Base-by-base conservation (phyloP, 1,140 invertebrate genomes). In the Camponotus vicinus region DNA sequence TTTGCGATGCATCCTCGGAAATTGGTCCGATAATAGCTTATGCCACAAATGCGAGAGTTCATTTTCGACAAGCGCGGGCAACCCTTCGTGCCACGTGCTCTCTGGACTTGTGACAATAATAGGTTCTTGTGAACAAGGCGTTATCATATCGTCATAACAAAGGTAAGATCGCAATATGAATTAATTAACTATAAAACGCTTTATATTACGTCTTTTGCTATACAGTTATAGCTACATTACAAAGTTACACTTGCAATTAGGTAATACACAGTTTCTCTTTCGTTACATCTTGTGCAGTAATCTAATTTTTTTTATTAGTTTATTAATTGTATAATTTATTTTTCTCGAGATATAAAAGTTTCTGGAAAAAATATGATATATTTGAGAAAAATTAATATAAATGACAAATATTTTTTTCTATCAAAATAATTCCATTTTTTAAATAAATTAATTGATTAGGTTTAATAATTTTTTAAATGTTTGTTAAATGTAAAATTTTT, bases 21-120 rank as follows among this genome's bases (percentile, higher is more conserved):
- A 64, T 63, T 49, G 59, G 37, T 8, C 40, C 45, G 87, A 76
- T 85, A 89, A 79, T 79, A 67, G 86, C 75, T 89, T 88, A 86
- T 27, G 37, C n/a, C 11, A 34, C 45, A 75, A 89, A 89, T 85
- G 69, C 45, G 63, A 57, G 11, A 71, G 75, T 70, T 89, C 78
- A 88, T 89, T 82, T 77, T 83, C 55, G 83, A 52, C 61, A 86
- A 79, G 85, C 55, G 80, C 55, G 40, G 49, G 52, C 21, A 21
- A 6, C 40, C 27, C 66, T 49, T 42, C 18, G 34, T 15, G 27
- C 11, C 32, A 70, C 63, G 34, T 63, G 45, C 3, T 52, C 32
- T 64, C 61, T 63, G 52, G 21, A 42, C 61, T 61, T 75, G 52
- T 27, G 49, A 64, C 42, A 84, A 76, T 45, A 77, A 63, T 77